A percentile compares a stretch with the other conserved stretches of the same genome.
Conservation (phyloP, 2,797 vertebrate genomes). For the Falco columbarius region DNA sequence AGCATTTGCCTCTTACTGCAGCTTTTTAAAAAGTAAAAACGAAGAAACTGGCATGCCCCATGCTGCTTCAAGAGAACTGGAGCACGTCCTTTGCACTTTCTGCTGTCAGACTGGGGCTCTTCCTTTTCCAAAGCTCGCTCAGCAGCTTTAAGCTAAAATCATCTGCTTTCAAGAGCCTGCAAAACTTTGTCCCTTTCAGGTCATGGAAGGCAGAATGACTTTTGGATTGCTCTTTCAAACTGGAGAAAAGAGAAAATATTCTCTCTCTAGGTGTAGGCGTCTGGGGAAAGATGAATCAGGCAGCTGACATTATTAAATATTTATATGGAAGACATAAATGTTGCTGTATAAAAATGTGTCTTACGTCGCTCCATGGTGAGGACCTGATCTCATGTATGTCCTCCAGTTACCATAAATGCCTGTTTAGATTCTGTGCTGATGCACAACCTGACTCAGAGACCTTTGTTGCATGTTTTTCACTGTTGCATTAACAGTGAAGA, state of each 20-base stretch:
- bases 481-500: background rate
- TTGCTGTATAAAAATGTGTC: background rate
- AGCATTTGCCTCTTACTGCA: background rate
- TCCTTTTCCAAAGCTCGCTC: background rate
- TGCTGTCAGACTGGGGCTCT: background rate
- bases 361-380: accelerated
- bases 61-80: background rate
- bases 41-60: background rate
- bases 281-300: background rate
- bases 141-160: background rate
- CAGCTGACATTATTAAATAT: background rate
- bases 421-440: background rate
- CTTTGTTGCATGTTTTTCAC: background rate
- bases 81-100: background rate
- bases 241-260: background rate
- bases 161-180: background rate
- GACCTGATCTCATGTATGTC: background rate
- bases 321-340: background rate
- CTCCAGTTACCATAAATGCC: background rate
- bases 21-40: background rate
- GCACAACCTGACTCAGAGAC: background rate
- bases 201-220: background rate
- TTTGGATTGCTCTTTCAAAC: background rate
- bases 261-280: background rate
- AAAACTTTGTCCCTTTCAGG: background rate